Base-by-base conservation (phyloP, 2,888 invertebrate species). In the Therioaphis trifolii region DNA sequence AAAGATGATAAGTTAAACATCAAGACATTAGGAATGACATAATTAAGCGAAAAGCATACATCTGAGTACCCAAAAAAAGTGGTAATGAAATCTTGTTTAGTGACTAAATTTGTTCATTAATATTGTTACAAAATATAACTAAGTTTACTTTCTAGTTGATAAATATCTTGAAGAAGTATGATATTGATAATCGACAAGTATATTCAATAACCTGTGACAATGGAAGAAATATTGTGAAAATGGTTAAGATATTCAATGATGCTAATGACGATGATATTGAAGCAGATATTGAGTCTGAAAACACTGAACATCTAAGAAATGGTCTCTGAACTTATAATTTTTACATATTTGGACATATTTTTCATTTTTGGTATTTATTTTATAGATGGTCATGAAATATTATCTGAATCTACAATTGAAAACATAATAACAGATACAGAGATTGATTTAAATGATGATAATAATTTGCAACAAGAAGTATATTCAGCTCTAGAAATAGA, bases 141-240 rank as follows among this genome's bases (percentile, higher is more conserved):
- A 43, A 43, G 11, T 43, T 7, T 43, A 43, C 11, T 63, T 29
- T 29, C 12, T 0, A 66, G 40, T 66, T 66, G 12, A n/a, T 35
- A 9, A n/a, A 21, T 35, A 66, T 35, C 11, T n/a, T 66, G 3
- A 66, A 63, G 35, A 35, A 35, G n/a, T 66, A 35, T 35, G 18
- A 35, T 66, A 66, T 66, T 35, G 29, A 66, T 35, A n/a, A 35
- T 11, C 35, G n/a, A 15, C 66, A 66, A 66, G 66, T 40, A n/a
- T 66, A 35, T n/a, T 35, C 66, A n/a, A 66, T 63, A n/a, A 66
- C 40, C 21, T 66, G 35, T n/a, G 66, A 40, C 12, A 66, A 66
- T 63, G 63, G 63, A 29, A n/a, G 18, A 63, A 63, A 63, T 29
- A 63, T 63, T 29, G 63, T 63, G 4, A 63, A 63, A 63, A 63